Evolutionary conservation across 2,888 invertebrate genomes (phyloP).

Genomic region (Pyrgus malvae): DNA sequence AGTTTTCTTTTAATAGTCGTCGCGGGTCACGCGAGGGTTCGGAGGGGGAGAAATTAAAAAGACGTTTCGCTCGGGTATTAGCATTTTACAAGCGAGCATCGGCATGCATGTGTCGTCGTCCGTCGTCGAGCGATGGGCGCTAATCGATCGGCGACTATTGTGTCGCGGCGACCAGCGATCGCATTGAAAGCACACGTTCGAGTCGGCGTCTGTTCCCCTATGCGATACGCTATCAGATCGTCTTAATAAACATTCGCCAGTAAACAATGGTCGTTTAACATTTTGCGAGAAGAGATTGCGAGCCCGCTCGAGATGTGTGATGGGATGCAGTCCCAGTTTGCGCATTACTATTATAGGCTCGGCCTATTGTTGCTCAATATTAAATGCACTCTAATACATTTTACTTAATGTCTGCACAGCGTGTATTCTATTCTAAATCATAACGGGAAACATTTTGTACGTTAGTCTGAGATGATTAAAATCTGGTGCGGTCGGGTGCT

Average conservation of each 20-base stretch:
- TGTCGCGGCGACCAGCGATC: constrained; percentile 39
- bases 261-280: constrained; percentile 74
- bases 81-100: constrained; percentile 43
- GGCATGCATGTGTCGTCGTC: constrained; percentile 36
- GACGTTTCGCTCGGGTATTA: constrained; percentile 61
- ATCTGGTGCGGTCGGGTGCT: not conserved
- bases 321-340: constrained; percentile 49
- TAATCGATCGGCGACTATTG: constrained; percentile 73
- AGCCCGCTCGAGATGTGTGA: constrained; percentile 48
- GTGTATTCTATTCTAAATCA: constrained; percentile 14
- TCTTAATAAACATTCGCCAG: constrained; percentile 77
- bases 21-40: constrained; percentile 67
- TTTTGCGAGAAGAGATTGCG: constrained; percentile 54
- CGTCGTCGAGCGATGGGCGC: constrained; percentile 41
- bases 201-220: constrained; percentile 63
- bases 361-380: constrained; percentile 51
- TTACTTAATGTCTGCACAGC: constrained; percentile 17
- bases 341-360: constrained; percentile 53
- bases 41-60: constrained; percentile 54
- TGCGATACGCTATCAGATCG: constrained; percentile 75
- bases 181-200: constrained; percentile 72
- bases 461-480: constrained; percentile 15
- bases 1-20: constrained; percentile 75
- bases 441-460: constrained; percentile 14
- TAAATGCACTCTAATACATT: constrained; percentile 21